A percentile compares a stretch with the other conserved stretches of the same genome.
These are phyloP conservation scores for Pyrocephalus nanus DNA, from an alignment of 2,797 vertebrate species.

Conservation along the genomic window DNA sequence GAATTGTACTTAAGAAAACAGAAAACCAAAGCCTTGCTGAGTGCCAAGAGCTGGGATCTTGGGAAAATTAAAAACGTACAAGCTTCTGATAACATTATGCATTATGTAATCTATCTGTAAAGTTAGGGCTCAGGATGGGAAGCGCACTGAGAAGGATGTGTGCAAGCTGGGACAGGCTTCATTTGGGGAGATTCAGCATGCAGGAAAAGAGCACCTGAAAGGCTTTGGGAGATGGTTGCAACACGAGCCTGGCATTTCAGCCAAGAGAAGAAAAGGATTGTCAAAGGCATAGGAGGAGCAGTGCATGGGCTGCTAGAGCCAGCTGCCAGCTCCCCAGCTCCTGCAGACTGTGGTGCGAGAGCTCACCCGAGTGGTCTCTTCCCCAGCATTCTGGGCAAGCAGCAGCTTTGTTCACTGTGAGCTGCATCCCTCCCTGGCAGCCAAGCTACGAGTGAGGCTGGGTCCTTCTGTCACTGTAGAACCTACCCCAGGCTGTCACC, in stretches of 20 bases:
- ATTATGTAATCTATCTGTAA: background rate
- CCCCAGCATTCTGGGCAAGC: background rate
- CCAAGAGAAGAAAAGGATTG: background rate
- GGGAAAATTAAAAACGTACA: background rate
- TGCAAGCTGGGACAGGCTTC: background rate
- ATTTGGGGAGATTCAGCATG: background rate
- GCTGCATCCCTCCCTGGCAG: background rate
- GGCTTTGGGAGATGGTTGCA: background rate
- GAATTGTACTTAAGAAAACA: background rate
- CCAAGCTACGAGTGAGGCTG: background rate
- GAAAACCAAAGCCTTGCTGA: background rate
- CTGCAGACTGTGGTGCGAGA: rapidly evolving
- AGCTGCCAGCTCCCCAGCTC: background rate
- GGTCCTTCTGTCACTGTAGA: background rate
- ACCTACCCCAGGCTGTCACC: background rate
- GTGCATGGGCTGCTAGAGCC: background rate
- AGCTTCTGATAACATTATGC: background rate
- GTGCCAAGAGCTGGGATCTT: background rate
- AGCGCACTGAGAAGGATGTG: background rate
- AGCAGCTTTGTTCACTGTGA: rapidly evolving
- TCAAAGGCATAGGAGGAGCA: background rate
- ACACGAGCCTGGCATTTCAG: background rate
- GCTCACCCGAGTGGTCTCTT: background rate
- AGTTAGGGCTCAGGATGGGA: background rate
- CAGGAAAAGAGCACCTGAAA: background rate